Percentiles rank a stretch among this genome's conserved stretches.
phyloP scores from a whole-genome alignment of 2,797 vertebrate species.

The Jordanella pulchra region DNA sequence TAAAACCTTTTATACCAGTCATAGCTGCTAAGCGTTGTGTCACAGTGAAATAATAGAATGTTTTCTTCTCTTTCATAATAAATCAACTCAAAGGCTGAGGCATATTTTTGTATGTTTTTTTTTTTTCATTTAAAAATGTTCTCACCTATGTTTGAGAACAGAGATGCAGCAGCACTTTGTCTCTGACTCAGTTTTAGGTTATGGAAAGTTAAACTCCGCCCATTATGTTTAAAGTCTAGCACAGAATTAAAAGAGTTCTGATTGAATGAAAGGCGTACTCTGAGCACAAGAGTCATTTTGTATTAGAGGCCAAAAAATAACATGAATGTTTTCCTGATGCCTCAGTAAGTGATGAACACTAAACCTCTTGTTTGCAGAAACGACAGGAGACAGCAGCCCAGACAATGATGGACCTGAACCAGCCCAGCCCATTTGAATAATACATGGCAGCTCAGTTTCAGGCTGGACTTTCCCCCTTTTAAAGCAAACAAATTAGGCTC shows the following conservation, averaged over 20 bases:
- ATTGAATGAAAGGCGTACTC: slow-evolving; percentile 2
- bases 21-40: no score
- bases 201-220: slow-evolving; percentile 18
- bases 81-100: neutral
- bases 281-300: neutral
- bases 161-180: slow-evolving; percentile 6
- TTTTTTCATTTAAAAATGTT: neutral
- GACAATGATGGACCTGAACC: slow-evolving; percentile 28
- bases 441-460: slow-evolving; percentile 42
- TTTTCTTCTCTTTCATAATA: no score
- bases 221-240: slow-evolving; percentile 7
- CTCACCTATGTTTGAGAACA: slow-evolving; percentile 7
- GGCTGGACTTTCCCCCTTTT: slow-evolving; percentile 26
- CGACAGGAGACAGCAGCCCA: slow-evolving; percentile 14
- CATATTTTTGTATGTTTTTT: neutral
- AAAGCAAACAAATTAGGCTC: slow-evolving; percentile 30
- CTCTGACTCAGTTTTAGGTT: slow-evolving; percentile 8
- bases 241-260: slow-evolving; percentile 18
- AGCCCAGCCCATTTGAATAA: slow-evolving; percentile 48
- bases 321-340: slow-evolving; percentile 1
- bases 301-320: neutral
- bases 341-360: slow-evolving; percentile 25
- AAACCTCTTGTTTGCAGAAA: slow-evolving; percentile 34
- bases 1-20: no score
- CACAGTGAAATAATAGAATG: no score